Evolutionary conservation across 2,113 vertebrate genomes (phyloP).

Genomic region (Ameiurus melas): DNA sequence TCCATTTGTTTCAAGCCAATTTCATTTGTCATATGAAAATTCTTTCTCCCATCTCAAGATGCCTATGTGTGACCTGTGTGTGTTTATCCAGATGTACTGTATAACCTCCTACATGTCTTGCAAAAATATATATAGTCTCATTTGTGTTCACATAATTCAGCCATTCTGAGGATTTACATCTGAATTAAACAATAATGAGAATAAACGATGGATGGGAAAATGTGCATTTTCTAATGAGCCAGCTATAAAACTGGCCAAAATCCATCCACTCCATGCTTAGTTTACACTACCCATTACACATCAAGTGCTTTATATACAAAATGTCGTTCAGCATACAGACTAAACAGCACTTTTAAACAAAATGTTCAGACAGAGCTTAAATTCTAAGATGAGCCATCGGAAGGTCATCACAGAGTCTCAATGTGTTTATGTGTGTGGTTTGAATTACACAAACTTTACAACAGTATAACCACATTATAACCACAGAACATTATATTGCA

Average conservation of each 20-base stretch:
- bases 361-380: conserved; percentile 21
- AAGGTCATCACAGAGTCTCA: neutral
- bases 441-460: conserved; percentile 16
- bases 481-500: neutral
- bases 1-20: too few species aligned
- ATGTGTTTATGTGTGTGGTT: conserved; percentile 1
- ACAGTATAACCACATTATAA: conserved; percentile 8
- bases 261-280: neutral
- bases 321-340: neutral
- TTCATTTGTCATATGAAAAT: neutral
- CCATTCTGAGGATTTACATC: neutral
- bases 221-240: neutral
- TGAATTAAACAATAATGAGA: neutral
- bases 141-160: neutral
- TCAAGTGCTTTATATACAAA: conserved; percentile 37
- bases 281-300: conserved; percentile 37
- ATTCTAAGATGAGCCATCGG: conserved; percentile 5
- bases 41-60: neutral
- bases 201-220: neutral
- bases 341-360: conserved; percentile 22
- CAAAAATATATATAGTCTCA: neutral
- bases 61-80: neutral
- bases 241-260: neutral
- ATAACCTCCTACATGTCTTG: neutral
- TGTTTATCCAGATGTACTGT: neutral